A percentile compares a stretch with the other conserved stretches of the same genome.
Evolutionary conservation across 2,888 invertebrate genomes (phyloP).

Genomic region (Drosophila robusta): DNA sequence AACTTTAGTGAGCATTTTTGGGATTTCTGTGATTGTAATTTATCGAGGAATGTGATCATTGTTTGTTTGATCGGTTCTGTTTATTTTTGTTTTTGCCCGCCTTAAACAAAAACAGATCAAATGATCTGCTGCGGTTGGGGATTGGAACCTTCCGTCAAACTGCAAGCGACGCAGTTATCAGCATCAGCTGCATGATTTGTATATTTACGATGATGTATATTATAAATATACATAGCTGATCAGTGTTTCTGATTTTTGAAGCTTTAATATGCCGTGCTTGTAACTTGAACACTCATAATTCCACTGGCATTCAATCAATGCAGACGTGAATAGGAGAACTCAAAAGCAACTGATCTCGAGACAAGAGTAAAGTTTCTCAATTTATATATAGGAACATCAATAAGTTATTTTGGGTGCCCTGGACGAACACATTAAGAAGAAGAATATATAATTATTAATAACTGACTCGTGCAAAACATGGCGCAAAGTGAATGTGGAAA

Average conservation of each 20-base stretch:
- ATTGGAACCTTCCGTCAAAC: slow-evolving; percentile 36
- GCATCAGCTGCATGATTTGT: slow-evolving; percentile 34
- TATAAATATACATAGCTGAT: slow-evolving; percentile 36
- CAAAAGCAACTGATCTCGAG: slow-evolving; percentile 39
- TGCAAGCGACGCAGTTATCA: slow-evolving; percentile 56
- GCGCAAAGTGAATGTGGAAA: slow-evolving; percentile 58
- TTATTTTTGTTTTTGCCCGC: slow-evolving; percentile 20
- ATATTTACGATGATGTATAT: slow-evolving; percentile 18
- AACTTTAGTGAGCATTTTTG: not conserved
- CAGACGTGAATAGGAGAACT: slow-evolving; percentile 61
- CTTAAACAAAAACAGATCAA: slow-evolving; percentile 18
- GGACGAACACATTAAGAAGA: slow-evolving; percentile 20
- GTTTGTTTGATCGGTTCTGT: slow-evolving; percentile 12
- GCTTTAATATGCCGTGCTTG: slow-evolving; percentile 72
- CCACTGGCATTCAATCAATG: slow-evolving; percentile 72
- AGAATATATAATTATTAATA: slow-evolving; percentile 1
- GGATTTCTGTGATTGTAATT: not conserved
- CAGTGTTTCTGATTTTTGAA: slow-evolving; percentile 41
- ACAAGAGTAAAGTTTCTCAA: slow-evolving; percentile 63
- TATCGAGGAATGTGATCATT: not conserved
- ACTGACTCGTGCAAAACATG: slow-evolving; percentile 41
- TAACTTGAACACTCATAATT: slow-evolving; percentile 70
- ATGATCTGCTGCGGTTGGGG: slow-evolving; percentile 38
- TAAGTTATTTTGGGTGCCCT: slow-evolving; percentile 32
- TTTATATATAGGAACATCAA: slow-evolving; percentile 22